These are phyloP conservation scores for Parnassius mnemosyne DNA, from an alignment of 2,888 invertebrate genomes.

Conservation along the genomic window DNA sequence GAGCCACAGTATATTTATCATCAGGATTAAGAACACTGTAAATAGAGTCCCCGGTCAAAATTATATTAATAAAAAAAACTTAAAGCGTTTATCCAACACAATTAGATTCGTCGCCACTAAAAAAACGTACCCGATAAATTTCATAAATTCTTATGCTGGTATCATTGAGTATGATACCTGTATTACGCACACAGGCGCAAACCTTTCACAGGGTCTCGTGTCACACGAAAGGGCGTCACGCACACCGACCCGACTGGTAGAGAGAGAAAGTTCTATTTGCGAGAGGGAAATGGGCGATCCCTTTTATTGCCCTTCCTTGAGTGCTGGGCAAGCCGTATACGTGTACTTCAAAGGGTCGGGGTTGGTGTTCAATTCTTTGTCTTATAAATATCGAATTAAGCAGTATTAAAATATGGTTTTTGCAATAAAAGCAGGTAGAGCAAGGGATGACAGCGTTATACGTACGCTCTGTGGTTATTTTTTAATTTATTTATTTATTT, in stretches of 20 bases:
- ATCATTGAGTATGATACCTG: conserved; percentile 46
- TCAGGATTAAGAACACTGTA: no score
- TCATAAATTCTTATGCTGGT: conserved; percentile 33
- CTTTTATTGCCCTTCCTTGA: conserved; percentile 5
- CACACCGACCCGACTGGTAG: conserved; percentile 27
- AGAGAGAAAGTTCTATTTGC: conserved; percentile 25
- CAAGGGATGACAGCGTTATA: no score
- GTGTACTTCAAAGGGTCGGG: conserved; percentile 1
- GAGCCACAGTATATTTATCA: no score
- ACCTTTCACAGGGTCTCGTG: conserved; percentile 47
- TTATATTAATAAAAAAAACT: no score
- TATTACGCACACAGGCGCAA: conserved; percentile 47
- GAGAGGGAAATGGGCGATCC: conserved; percentile 21
- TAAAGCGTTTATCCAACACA: no score
- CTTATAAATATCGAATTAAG: no score
- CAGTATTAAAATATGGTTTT: no score
- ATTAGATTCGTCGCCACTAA: no score
- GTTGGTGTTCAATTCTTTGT: conserved; percentile 7
- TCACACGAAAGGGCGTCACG: conserved; percentile 45
- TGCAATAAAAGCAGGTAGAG: no score
- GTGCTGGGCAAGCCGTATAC: conserved; percentile 3
- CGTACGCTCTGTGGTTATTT: no score
- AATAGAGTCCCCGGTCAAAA: no score
- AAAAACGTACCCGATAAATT: conserved; percentile 30
- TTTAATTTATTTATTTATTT: no score